Evolutionary conservation across 1,140 invertebrate species (phyloP), one percentile per base, ranked within the genome.

Genomic region (Cataglyphis hispanica): DNA sequence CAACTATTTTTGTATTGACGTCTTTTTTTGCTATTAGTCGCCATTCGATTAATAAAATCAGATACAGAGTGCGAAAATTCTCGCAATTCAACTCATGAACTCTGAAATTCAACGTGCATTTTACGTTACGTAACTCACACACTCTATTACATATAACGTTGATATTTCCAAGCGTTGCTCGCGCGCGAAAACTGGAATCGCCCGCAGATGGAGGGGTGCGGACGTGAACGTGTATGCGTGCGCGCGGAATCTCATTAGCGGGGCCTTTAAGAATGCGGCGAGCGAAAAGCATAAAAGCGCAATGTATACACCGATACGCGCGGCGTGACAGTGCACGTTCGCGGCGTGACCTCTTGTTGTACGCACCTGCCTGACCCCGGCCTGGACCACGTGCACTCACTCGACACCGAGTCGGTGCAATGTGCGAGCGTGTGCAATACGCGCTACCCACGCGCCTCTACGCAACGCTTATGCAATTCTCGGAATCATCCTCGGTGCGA

Each of bases 361-460:
- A 86, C 85, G 93, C 93, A 94, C 93, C 93, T 94, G 93, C 93
- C 91, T 94, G 93, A 94, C 93, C 93, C 88, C 90, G 83, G 86
- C 60, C 31, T 6, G 84, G 46, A 86, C 84, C 84, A 85, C 86
- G 81, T 84, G 80, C 83, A 83, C 53, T 56, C 60, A 53, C 61
- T 56, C 58, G 56, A 53, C 22, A 19, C 58, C 25, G 37, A 77
- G 74, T 37, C 69, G 69, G 31, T 69, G 46, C 60, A 31, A 60
- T 34, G 16, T 40, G 75, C 58, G 40, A 80, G 76, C 22, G 53
- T 61, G 46, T 70, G 84, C 74, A 74, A 87, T 91, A 87, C 87
- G 84, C 87, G 67, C 91, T 88, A 75, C 91, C 92, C 91, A 93
- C 91, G 92, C 91, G 84, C 80, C 86, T 86, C 72, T 75, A 83